Evolutionary conservation across 2,888 invertebrate genomes (phyloP).

Genomic region (Sarcophaga subvicina): DNA sequence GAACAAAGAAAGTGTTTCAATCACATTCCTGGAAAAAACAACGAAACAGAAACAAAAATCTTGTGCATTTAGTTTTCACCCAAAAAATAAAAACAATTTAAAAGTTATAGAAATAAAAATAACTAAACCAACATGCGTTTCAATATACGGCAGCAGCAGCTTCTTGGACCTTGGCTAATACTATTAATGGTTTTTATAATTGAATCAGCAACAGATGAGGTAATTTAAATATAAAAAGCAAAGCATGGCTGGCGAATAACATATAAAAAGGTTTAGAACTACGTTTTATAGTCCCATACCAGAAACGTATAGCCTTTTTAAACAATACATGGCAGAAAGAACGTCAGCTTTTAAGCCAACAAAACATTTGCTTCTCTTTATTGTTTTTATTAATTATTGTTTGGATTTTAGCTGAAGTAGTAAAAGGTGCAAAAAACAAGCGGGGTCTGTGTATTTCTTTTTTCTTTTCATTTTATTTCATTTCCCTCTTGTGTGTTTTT

Average conservation of each 20-base stretch:
- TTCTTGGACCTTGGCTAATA: slow-evolving; percentile 27
- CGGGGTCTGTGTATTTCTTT: too few relatives aligned
- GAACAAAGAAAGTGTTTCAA: neutral
- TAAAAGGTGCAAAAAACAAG: too few relatives aligned
- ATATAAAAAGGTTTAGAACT: neutral
- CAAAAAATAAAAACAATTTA: neutral
- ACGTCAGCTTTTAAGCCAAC: too few relatives aligned
- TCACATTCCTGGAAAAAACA: neutral
- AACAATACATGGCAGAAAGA: neutral
- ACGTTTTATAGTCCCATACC: too few relatives aligned
- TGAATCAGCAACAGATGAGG: slow-evolving; percentile 74
- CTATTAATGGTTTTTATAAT: slow-evolving; percentile 68
- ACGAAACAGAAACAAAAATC: neutral
- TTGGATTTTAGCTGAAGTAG: too few relatives aligned
- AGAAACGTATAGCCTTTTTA: too few relatives aligned
- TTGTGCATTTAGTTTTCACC: neutral
- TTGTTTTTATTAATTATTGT: too few relatives aligned
- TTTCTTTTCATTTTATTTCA: too few relatives aligned
- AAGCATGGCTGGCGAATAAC: neutral
- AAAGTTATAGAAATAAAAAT: neutral
- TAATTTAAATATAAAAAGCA: slow-evolving; percentile 58
- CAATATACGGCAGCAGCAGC: slow-evolving; percentile 23
- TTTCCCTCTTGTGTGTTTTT: neutral
- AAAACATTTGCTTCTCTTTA: too few relatives aligned
- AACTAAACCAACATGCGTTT: slow-evolving; percentile 32